Base-by-base conservation (phyloP, 2,888 invertebrate species). In the Synanthedon formicaeformis region DNA sequence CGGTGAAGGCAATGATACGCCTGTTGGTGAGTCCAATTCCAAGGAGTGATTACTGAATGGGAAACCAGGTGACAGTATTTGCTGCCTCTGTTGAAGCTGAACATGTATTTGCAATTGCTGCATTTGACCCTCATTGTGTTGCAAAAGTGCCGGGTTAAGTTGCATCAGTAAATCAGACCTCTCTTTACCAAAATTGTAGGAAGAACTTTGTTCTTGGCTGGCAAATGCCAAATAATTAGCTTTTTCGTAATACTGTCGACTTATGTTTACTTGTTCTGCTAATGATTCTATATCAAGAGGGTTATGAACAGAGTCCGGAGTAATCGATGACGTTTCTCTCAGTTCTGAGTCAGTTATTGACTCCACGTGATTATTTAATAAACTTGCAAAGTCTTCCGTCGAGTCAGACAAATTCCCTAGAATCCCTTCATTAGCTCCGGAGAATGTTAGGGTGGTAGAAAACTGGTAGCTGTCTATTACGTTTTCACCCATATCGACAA, bases 381-480 rank as follows among this genome's bases (percentile, higher is more conserved):
- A 93, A 53, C 89, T 90, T 55, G 91, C 91, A 52, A 95, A 88
- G 66, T 95, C 95, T 14, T 94, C 93, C 0, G 94, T 92, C 1
- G 94, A 94, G 71, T 95, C 95, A 41, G 93, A 92, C 11, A 95
- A 83, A 63, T 92, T 92, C 65, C 94, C 94, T 60, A 95, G 87
- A 52, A 95, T 85, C 64, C 93, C 92, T 77, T 95, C 95, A 41
- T 93, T 92, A 12, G 93, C 91, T 50, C 92, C 92, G 50, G 93
- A 92, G 70, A 96, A 93, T 52, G 94, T 94, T 53, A 96, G 75
- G 0, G 94, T 94, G 2, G 94, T 94, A 8, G 93, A 92, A 72
- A 96, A 95, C 66, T 94, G 95, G 51, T 94, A 85, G 40, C 94
- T 94, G 77, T 95, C 95, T 45, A 94, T 94, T 1, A 92, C 91